A percentile compares a stretch with the other conserved stretches of the same genome.
These are phyloP conservation scores for zebrafish (Danio rerio) DNA, from an alignment of 2,113 vertebrate species.

Conservation along the genomic window GRCz12tu NC_133195.1:26510001-26510500, in stretches of 20 bases:
- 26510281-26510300: neutral
- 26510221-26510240: conserved; percentile 96
- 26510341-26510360: too few relatives aligned
- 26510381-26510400: neutral
- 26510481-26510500: conserved; percentile 85
- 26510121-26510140: conserved; percentile 72
- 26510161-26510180: conserved; percentile 83
- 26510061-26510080: conserved; percentile 68
- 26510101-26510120: conserved; percentile 80
- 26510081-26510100: conserved; percentile 72
- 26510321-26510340: neutral
- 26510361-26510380: too few relatives aligned
- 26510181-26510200: conserved; percentile 81
- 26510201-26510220: conserved; percentile 89
- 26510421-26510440: conserved; percentile 96
- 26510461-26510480: conserved; percentile 97
- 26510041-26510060: neutral
- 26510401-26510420: conserved; percentile 84
- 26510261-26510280: neutral
- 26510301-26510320: neutral
- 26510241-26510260: conserved; percentile 11
- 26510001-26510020: too few relatives aligned
- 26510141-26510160: conserved; percentile 74
- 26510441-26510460: conserved; percentile 98
- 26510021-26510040: too few relatives aligned